Evolutionary conservation across 2,888 invertebrate genomes (phyloP).

Genomic region (Liopterus haemorrhoidalis): DNA sequence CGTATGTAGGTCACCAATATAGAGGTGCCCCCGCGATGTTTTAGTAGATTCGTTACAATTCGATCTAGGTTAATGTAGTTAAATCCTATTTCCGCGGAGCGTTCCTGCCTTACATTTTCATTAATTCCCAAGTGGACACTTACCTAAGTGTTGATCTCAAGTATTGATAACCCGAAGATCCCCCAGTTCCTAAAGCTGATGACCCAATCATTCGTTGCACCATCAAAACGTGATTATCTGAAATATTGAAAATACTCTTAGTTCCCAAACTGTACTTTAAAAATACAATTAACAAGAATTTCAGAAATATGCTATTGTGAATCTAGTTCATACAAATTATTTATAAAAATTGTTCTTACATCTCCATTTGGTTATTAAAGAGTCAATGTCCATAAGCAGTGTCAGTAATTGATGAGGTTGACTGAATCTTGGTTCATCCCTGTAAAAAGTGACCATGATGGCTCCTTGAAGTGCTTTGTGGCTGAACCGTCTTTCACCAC

Average conservation of each 20-base stretch:
- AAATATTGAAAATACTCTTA: slow-evolving; percentile 5
- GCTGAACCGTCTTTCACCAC: slow-evolving; percentile 84
- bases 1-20: no score
- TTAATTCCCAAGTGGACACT: slow-evolving; percentile 6
- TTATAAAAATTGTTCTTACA: slow-evolving; percentile 79
- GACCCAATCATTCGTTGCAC: slow-evolving; percentile 99
- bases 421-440: slow-evolving; percentile 95
- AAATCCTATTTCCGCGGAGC: no score
- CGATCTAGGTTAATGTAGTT: no score
- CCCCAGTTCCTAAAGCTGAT: slow-evolving; percentile 92
- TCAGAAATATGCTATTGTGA: no score
- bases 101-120: no score
- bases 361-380: slow-evolving; percentile 97
- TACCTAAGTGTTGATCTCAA: slow-evolving; percentile 93
- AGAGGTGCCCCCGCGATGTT: no score
- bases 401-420: slow-evolving; percentile 95
- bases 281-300: no score
- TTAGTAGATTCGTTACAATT: no score
- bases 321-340: no score
- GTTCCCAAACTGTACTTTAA: background rate
- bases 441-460: slow-evolving; percentile 94
- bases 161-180: slow-evolving; percentile 97
- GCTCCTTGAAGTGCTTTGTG: slow-evolving; percentile 94
- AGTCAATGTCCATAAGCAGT: slow-evolving; percentile 95
- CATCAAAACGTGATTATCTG: slow-evolving; percentile 97